Evolutionary conservation across 2,888 invertebrate species (phyloP).

Genomic region (Tipula lateralis): DNA sequence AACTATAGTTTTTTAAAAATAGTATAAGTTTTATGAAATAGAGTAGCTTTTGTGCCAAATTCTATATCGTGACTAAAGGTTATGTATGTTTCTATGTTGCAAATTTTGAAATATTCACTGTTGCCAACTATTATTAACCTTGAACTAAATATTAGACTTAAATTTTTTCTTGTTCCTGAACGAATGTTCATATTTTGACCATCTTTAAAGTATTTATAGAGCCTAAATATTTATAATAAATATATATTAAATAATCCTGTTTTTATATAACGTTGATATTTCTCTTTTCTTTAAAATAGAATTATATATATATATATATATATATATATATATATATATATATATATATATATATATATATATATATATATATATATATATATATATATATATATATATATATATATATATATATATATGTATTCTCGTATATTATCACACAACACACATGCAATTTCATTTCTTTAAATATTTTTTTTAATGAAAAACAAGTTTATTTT

Average conservation of each 20-base stretch:
- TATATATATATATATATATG: not conserved
- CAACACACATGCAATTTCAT: constrained; percentile 11
- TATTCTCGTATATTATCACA: not conserved
- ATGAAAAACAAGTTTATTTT: constrained; percentile 24
- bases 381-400: not conserved
- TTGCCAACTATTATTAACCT: constrained; percentile 9
- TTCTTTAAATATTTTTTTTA: not conserved
- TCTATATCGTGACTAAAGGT: not conserved
- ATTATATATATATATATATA: not conserved
- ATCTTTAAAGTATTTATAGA: not conserved
- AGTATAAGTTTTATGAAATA: not conserved
- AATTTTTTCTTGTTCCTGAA: not conserved
- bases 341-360: not conserved
- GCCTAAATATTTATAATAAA: not conserved
- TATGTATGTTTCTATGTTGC: not conserved
- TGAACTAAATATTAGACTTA: constrained; percentile 5
- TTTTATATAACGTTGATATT: constrained; percentile 7
- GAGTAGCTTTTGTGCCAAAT: not conserved
- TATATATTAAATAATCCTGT: not conserved
- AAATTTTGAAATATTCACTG: not conserved
- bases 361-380: not conserved
- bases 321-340: not conserved
- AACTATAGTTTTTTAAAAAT: not conserved
- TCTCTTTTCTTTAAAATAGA: not conserved
- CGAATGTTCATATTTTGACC: not conserved